phyloP scores from a whole-genome alignment of 1,140 invertebrate genomes.

The Macrocentrus cingulum region DNA sequence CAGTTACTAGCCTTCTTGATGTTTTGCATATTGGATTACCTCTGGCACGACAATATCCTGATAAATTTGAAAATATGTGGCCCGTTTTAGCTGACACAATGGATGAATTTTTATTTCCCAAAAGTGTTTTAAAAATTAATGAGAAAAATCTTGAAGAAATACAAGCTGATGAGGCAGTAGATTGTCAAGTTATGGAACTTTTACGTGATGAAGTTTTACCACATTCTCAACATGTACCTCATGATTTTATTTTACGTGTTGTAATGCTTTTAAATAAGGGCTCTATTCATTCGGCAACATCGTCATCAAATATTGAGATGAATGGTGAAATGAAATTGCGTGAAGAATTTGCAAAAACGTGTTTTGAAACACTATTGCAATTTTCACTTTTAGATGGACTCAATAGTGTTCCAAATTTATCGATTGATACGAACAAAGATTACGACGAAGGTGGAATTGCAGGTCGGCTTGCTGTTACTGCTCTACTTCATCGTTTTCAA shows the following conservation, averaged over 20 bases:
- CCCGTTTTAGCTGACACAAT: conserved; percentile 79
- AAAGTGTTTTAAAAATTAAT: conserved; percentile 61
- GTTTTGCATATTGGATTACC: conserved; percentile 85
- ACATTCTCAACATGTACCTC: conserved; percentile 75
- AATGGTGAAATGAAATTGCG: conserved; percentile 78
- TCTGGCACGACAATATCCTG: conserved; percentile 76
- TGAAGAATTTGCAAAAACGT: conserved; percentile 94
- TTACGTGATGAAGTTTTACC: conserved; percentile 85
- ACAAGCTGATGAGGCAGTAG: conserved; percentile 80
- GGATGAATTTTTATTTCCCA: conserved; percentile 90
- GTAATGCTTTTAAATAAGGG: conserved; percentile 91
- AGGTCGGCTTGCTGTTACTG: conserved; percentile 85
- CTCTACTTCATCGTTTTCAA: conserved; percentile 87
- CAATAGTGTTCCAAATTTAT: conserved; percentile 54
- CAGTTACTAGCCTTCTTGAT: conserved; percentile 75
- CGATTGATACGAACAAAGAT: conserved; percentile 49
- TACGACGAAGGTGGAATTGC: conserved; percentile 67
- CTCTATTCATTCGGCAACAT: conserved; percentile 90
- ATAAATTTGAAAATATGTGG: conserved; percentile 78
- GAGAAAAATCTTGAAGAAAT: conserved; percentile 80
- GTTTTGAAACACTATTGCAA: conserved; percentile 93
- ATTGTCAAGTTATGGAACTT: conserved; percentile 85
- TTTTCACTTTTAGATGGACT: conserved; percentile 81
- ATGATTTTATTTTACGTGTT: conserved; percentile 83
- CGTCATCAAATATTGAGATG: conserved; percentile 64